Conservation (phyloP, 2,797 vertebrate species). For the Lepilemur septentrionalis region DNA sequence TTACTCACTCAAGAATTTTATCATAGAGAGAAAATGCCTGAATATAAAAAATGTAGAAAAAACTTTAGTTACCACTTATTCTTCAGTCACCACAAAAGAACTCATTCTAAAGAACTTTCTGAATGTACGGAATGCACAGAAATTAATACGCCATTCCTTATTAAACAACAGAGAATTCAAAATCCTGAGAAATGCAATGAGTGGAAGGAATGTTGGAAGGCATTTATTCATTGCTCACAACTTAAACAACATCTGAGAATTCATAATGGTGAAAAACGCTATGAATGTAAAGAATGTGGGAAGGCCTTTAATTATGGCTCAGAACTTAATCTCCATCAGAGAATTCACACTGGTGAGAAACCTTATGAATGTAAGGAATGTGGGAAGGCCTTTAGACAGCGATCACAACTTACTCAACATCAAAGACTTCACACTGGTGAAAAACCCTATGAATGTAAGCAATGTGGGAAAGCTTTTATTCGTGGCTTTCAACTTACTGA, state of each 20-base stretch:
- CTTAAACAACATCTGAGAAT: conserved; percentile 38
- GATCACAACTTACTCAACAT: conserved; percentile 58
- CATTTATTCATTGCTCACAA: conserved; percentile 17
- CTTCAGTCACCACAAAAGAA: conserved; percentile 1
- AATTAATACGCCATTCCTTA: neutral
- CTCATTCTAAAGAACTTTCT: conserved; percentile 10
- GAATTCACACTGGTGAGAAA: conserved; percentile 61
- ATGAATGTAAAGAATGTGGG: conserved; percentile 37
- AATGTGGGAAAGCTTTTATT: conserved; percentile 72
- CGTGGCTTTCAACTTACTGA: conserved; percentile 66
- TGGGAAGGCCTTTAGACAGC: conserved; percentile 54
- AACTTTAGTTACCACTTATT: conserved; percentile 5
- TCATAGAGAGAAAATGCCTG: conserved; percentile 24
- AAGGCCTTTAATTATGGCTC: conserved; percentile 45
- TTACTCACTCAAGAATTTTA: conserved; percentile 24
- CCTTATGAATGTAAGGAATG: conserved; percentile 61
- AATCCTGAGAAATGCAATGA: neutral
- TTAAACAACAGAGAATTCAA: conserved; percentile 18
- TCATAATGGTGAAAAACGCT: neutral
- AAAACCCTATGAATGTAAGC: conserved; percentile 69
- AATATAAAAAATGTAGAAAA: conserved; percentile 29
- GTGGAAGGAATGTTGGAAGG: conserved; percentile 23
- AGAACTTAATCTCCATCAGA: conserved; percentile 41
- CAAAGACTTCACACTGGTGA: conserved; percentile 74
- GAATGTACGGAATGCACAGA: neutral